A percentile compares a stretch with the other conserved stretches of the same genome.
Evolutionary conservation across 2,797 vertebrate species (phyloP).

Genomic region (Myotis vivesi): DNA sequence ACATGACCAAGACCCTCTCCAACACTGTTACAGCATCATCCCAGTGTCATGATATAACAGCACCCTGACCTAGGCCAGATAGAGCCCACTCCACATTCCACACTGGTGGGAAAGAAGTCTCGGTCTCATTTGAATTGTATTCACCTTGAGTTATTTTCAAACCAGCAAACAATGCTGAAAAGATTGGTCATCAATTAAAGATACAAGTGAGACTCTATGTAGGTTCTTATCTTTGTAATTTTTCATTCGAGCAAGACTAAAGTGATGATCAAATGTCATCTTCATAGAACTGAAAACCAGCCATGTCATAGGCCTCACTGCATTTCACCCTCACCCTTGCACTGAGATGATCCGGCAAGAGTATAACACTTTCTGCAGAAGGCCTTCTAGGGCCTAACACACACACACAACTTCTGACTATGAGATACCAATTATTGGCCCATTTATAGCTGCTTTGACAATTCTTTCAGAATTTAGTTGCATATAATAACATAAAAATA

Average conservation of each 20-base stretch:
- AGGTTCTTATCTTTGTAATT: neutral
- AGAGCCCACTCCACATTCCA: neutral
- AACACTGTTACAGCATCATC: neutral
- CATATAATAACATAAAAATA: constrained; percentile 39
- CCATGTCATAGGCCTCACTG: neutral
- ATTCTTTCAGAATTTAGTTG: neutral
- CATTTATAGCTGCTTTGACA: neutral
- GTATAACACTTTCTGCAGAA: neutral
- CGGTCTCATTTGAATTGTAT: neutral
- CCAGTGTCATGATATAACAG: neutral
- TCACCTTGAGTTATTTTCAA: constrained; percentile 28
- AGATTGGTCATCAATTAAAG: neutral
- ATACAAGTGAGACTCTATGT: neutral
- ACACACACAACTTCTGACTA: neutral
- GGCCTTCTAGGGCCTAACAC: neutral
- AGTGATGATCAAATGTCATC: neutral
- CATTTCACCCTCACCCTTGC: neutral
- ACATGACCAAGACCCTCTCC: neutral
- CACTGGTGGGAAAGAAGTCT: neutral
- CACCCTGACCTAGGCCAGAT: neutral
- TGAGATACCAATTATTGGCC: neutral
- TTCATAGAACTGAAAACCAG: neutral
- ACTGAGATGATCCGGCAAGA: neutral
- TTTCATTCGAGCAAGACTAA: neutral
- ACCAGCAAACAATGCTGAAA: neutral